These are phyloP conservation scores for Cephalopterus ornatus DNA, from an alignment of 2,113 vertebrate genomes.

Conservation along the genomic window DNA sequence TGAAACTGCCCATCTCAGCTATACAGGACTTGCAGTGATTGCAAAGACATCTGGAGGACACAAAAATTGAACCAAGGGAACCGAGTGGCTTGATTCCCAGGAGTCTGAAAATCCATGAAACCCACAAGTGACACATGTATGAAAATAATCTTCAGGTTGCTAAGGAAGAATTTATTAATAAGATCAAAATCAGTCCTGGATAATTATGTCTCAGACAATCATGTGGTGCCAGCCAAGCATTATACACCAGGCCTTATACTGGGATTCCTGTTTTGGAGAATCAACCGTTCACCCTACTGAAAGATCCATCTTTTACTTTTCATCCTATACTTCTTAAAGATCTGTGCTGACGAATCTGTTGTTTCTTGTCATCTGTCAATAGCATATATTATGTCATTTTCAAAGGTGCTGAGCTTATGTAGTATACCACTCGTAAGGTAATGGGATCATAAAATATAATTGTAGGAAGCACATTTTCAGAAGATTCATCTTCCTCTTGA, in stretches of 20 bases:
- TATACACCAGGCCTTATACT: background rate
- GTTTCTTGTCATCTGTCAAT: background rate
- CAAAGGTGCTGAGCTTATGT: slow-evolving; percentile 50
- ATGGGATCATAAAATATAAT: slow-evolving; percentile 66
- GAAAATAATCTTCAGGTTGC: background rate
- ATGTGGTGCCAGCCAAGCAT: background rate
- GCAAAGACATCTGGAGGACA: background rate
- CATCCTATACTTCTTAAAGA: background rate
- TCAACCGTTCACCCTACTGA: background rate
- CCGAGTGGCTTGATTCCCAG: background rate
- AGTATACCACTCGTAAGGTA: slow-evolving; percentile 34
- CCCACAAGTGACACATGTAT: background rate
- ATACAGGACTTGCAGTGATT: background rate
- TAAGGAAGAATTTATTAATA: background rate
- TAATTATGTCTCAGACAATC: background rate
- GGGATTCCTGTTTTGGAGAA: background rate
- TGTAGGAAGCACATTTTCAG: slow-evolving; percentile 36
- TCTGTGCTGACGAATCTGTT: background rate
- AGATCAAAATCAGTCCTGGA: background rate
- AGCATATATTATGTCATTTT: slow-evolving; percentile 17
- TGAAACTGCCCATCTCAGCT: background rate
- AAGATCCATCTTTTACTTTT: background rate
- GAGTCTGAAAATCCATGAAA: background rate
- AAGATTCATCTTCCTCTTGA: slow-evolving; percentile 40
- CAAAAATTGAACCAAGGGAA: background rate